Conservation (phyloP, 2,113 vertebrate species). For the Edolisoma coerulescens region DNA sequence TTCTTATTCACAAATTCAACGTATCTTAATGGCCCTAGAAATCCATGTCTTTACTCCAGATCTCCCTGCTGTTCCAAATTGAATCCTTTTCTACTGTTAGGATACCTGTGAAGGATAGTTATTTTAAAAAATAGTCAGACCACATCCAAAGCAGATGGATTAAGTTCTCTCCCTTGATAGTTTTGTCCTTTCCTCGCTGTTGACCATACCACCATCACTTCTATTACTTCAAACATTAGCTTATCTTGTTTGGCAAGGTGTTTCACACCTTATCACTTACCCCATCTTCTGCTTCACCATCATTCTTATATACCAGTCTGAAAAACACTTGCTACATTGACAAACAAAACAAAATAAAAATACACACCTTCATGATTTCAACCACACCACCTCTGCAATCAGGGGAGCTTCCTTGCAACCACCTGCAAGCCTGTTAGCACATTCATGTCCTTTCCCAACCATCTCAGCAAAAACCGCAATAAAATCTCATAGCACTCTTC, state of each 20-base stretch:
- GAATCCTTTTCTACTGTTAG: not conserved
- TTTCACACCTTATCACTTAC: not conserved
- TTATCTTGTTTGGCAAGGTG: not conserved
- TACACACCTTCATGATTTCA: not conserved
- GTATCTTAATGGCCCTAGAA: not conserved
- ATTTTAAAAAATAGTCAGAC: not conserved
- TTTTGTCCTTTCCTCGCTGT: not conserved
- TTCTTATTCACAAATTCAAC: not conserved
- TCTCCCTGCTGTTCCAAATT: not conserved
- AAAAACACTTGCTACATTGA: not conserved
- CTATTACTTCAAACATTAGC: not conserved
- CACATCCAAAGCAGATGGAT: not conserved
- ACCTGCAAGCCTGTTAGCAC: not conserved
- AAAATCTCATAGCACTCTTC: not conserved
- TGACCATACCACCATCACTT: not conserved
- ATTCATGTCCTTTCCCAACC: not conserved
- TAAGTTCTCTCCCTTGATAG: not conserved
- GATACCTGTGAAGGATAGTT: not conserved
- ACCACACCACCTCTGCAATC: not conserved
- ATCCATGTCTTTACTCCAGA: not conserved
- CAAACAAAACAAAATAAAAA: not conserved
- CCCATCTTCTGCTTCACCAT: not conserved
- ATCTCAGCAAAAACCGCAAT: not conserved
- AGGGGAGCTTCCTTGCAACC: not conserved
- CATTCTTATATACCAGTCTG: not conserved